A percentile compares a stretch with the other conserved stretches of the same genome.
Evolutionary conservation across 2,113 vertebrate genomes (phyloP).

Genomic region (Mugil cephalus): DNA sequence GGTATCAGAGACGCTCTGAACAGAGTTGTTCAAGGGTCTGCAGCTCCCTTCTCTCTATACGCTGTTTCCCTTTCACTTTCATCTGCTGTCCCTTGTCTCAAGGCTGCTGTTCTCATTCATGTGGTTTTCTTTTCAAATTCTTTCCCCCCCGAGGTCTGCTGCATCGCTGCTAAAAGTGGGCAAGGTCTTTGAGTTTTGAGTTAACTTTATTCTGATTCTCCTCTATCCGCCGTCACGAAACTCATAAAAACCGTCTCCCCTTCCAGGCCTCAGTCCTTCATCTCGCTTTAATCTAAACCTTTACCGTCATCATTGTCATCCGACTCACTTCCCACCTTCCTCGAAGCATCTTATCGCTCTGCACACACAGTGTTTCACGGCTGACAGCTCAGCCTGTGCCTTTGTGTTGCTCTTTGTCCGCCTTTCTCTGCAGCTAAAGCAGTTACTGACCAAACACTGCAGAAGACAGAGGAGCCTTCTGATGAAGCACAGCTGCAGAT

Average conservation of each 20-base stretch:
- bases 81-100: constrained; percentile 33
- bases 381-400: constrained; percentile 3
- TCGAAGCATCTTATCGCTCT: constrained; percentile 31
- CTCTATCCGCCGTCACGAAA: not conserved
- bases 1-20: not conserved
- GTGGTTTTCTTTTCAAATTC: constrained; percentile 24
- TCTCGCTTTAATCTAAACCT: constrained; percentile 22
- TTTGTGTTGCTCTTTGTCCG: constrained; percentile 1
- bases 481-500: constrained; percentile 9
- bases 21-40: not conserved
- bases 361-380: constrained; percentile 14
- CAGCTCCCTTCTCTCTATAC: constrained; percentile 1
- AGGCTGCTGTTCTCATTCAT: constrained; percentile 5
- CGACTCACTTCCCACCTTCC: constrained; percentile 24
- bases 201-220: constrained; percentile 5
- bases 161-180: constrained; percentile 12
- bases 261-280: constrained; percentile 10
- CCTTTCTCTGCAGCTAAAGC: constrained; percentile 8
- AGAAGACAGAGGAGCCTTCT: not conserved
- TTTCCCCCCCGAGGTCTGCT: constrained; percentile 16
- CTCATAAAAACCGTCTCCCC: not conserved
- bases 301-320: constrained; percentile 21
- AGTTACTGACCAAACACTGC: not conserved
- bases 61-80: constrained; percentile 35
- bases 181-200: constrained; percentile 31